phyloP scores from a whole-genome alignment of 1,140 invertebrate genomes.

The Pomacea maculata region DNA sequence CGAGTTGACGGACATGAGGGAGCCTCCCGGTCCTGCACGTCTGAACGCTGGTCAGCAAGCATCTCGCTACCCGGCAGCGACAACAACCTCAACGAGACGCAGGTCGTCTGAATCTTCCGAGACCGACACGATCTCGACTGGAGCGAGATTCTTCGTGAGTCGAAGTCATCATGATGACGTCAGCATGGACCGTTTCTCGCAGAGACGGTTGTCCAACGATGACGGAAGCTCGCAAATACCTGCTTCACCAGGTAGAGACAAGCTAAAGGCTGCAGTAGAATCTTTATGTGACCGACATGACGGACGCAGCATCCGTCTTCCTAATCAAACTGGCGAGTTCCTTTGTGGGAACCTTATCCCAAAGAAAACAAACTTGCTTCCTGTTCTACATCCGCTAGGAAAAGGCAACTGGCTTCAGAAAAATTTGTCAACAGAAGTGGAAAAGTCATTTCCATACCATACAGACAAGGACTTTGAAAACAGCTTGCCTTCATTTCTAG shows the following conservation, averaged over 20 bases:
- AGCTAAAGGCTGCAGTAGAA: no score
- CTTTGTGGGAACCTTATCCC: no score
- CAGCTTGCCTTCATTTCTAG: neutral
- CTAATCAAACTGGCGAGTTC: no score
- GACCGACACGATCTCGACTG: neutral
- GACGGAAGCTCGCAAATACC: neutral
- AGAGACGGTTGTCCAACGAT: neutral
- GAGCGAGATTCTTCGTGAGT: neutral
- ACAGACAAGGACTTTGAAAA: neutral
- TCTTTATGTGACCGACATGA: no score
- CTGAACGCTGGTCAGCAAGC: neutral
- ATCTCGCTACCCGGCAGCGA: neutral
- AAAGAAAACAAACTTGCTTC: no score
- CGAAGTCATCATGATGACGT: neutral
- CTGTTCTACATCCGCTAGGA: no score
- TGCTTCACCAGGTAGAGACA: no score
- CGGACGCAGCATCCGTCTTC: no score
- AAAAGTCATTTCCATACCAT: neutral
- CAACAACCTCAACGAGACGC: neutral
- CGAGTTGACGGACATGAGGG: neutral
- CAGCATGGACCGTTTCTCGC: no score
- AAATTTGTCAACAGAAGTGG: no score
- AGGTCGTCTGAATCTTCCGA: neutral
- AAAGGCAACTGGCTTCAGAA: no score
- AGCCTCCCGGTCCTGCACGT: neutral